Percentiles rank a stretch among this genome's conserved stretches.
Conservation (phyloP, 2,797 vertebrate species). For the Galagoides demidoff region DNA sequence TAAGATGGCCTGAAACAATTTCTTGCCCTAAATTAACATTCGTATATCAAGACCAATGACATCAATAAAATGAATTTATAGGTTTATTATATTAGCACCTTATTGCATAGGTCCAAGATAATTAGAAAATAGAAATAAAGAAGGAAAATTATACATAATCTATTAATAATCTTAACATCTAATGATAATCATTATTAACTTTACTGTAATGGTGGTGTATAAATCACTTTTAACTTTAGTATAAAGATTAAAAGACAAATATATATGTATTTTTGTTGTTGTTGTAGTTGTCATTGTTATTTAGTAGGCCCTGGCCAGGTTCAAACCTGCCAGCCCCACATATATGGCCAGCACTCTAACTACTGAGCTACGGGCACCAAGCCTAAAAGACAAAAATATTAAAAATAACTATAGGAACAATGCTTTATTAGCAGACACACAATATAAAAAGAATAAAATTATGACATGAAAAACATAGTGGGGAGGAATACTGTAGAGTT, state of each 20-base stretch:
- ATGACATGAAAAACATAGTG: background rate
- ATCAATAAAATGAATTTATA: constrained; percentile 1
- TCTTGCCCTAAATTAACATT: background rate
- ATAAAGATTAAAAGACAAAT: background rate
- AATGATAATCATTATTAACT: background rate
- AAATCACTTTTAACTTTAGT: background rate
- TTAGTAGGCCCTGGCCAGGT: too few species aligned
- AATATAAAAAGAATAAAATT: background rate
- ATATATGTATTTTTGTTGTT: too few species aligned
- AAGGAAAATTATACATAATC: background rate
- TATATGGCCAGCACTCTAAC: too few species aligned
- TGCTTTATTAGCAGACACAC: background rate
- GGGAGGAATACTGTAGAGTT: background rate
- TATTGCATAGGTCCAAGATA: background rate
- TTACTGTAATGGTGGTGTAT: background rate
- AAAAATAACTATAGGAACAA: background rate
- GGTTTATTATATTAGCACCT: background rate
- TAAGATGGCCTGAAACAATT: background rate
- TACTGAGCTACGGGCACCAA: too few species aligned
- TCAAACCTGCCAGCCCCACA: too few species aligned
- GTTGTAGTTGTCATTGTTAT: too few species aligned
- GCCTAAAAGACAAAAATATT: background rate
- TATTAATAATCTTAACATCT: background rate
- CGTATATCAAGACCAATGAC: background rate
- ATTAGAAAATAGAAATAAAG: background rate